These are phyloP conservation scores for Pipistrellus kuhlii DNA, from an alignment of 2,797 vertebrate species.

Conservation along the genomic window DNA sequence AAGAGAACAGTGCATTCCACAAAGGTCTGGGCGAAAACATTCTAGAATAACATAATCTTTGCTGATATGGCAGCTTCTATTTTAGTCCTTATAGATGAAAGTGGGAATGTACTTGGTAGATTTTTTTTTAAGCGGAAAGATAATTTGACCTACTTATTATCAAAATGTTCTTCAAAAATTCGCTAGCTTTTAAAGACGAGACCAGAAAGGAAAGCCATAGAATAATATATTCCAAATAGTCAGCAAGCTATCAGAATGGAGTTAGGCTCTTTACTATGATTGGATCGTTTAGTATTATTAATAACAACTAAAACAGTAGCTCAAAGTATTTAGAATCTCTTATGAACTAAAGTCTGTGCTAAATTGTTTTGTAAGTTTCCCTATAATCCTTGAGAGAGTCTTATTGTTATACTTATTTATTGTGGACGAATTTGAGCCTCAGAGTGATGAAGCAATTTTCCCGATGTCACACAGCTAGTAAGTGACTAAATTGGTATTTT, in stretches of 20 bases:
- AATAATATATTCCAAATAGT: not conserved
- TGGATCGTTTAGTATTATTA: slow-evolving; percentile 3
- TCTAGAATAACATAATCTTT: slow-evolving; percentile 29
- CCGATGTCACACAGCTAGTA: slow-evolving; percentile 3
- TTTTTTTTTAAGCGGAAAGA: not conserved
- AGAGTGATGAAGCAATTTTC: not conserved
- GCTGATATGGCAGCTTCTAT: slow-evolving; percentile 48
- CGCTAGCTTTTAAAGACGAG: not conserved
- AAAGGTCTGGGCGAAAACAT: slow-evolving; percentile 28
- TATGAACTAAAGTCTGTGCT: not conserved
- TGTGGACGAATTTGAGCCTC: not conserved
- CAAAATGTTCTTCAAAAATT: slow-evolving; percentile 45
- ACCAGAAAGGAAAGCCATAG: not conserved
- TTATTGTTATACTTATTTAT: not conserved
- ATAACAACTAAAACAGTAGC: slow-evolving; percentile 19
- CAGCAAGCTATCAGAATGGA: not conserved
- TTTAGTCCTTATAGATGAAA: slow-evolving; percentile 25
- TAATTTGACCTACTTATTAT: slow-evolving; percentile 62
- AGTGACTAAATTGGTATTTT: not conserved
- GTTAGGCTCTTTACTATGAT: not conserved
- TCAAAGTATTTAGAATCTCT: not conserved
- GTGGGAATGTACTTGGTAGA: not conserved
- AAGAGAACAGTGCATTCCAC: not conserved
- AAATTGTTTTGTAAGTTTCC: slow-evolving; percentile 18
- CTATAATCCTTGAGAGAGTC: not conserved